Evolutionary conservation across 2,113 vertebrate species (phyloP).

Genomic region (Myotis lucifugus): DNA sequence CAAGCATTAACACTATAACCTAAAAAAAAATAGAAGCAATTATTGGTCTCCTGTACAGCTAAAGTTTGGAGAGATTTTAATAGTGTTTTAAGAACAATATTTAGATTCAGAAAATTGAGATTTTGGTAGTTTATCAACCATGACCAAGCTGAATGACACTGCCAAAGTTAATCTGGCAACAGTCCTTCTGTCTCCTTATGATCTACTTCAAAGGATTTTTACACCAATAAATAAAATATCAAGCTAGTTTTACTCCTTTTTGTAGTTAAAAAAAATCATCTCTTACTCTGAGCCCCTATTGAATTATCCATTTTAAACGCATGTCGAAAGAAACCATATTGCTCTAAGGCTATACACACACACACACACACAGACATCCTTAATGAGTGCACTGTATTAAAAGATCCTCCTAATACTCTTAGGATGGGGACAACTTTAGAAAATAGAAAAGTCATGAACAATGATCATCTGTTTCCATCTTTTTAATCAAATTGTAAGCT

Average conservation of each 20-base stretch:
- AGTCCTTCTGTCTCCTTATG: background rate
- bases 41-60: background rate
- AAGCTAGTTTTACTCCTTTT: background rate
- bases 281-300: background rate
- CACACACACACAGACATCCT: background rate
- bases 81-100: background rate
- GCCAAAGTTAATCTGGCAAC: background rate
- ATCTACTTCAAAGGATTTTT: background rate
- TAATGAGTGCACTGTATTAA: background rate
- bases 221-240: background rate
- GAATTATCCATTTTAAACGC: background rate
- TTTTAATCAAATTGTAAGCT: conserved; percentile 19
- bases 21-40: background rate
- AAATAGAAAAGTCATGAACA: conserved; percentile 11
- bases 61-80: background rate
- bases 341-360: background rate
- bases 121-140: background rate
- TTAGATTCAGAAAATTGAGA: background rate
- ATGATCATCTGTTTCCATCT: background rate
- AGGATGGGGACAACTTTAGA: background rate
- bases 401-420: background rate
- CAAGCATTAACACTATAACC: background rate
- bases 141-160: background rate
- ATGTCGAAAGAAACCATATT: background rate
- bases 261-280: background rate